Base-by-base conservation (phyloP, 2,113 vertebrate genomes). In the Myotis yumanensis region DNA sequence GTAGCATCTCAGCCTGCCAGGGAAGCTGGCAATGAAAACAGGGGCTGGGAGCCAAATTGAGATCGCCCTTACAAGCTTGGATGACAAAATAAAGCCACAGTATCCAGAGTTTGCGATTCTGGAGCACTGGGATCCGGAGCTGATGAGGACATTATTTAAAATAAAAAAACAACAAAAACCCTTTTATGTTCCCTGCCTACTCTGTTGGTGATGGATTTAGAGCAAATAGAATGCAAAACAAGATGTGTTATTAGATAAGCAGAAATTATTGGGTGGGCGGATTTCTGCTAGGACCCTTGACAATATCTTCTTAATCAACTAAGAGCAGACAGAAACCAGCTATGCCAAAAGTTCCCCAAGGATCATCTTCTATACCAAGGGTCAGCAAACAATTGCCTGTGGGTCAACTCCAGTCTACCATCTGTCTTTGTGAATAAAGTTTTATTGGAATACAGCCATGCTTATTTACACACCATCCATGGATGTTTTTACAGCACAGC, bases 401-500 rank as follows among this genome's bases (percentile, higher is more conserved):
- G 40, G 62, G 40, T n/a, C 37, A 88, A 52, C 16, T 73, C 35
- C 7, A 73, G 73, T 30, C 64, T 5, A 76, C 72, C 54, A 82
- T 82, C 35, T 95, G 83, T 35, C 92, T 82, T 89, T 84, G 80
- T 89, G 35, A 94, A 86, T 83, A 86, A 92, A 92, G 86, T 91
- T 96, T 93, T 84, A 88, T 59, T 95, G 48, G 81, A 90, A 85
- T 32, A 89, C 9, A 46, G 22, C 17, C 22, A 62, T 73, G 51
- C 2, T 48, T 68, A 62, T 81, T 87, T 72, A 73, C 48, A 40
- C 37, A 40, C 25, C 12, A 16, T 37, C 57, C 37, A 10, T 11
- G 12, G 71, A 12, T 86, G 35, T 64, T 77, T 87, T 86, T 75
- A 73, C 7, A 73, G 79, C 46, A 75, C 8, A 79, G 35, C 0